A percentile compares a stretch with the other conserved stretches of the same genome.
Evolutionary conservation across 2,888 invertebrate genomes (phyloP).

Genomic region (Eurois occulta): DNA sequence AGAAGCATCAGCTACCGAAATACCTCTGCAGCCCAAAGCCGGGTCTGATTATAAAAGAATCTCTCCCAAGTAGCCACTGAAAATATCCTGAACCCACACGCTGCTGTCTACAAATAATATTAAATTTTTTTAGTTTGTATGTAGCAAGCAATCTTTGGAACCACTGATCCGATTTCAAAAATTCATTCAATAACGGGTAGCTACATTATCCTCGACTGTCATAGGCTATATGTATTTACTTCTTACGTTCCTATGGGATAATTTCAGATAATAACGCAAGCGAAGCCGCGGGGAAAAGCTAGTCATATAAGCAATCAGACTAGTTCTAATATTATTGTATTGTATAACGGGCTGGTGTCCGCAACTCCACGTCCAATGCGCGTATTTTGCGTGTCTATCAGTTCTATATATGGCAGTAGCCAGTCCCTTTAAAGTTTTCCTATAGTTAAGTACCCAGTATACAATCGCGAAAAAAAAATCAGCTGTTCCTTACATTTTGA

Average conservation of each 20-base stretch:
- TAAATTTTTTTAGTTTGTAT: not conserved
- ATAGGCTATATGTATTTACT: not conserved
- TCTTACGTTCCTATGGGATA: not conserved
- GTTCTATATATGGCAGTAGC: constrained; percentile 43
- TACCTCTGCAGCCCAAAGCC: not conserved
- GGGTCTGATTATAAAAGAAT: not conserved
- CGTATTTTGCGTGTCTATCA: no score
- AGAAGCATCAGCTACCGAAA: not conserved
- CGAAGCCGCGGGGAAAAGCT: not conserved
- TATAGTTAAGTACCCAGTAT: constrained; percentile 4
- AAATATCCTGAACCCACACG: not conserved
- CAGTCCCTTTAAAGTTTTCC: constrained; percentile 26
- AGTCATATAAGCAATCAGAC: not conserved
- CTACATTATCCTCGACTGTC: not conserved
- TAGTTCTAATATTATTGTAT: constrained; percentile 6
- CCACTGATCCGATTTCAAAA: not conserved
- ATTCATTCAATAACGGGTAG: not conserved
- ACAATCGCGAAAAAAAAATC: no score
- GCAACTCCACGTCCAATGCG: no score
- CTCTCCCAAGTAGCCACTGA: constrained; percentile 21
- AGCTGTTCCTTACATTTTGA: no score
- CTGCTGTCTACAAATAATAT: not conserved
- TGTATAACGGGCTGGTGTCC: no score
- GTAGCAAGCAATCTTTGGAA: not conserved
- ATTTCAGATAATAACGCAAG: no score